Base-by-base conservation (phyloP, 2,797 vertebrate species). In the Bradypodion pumilum region DNA sequence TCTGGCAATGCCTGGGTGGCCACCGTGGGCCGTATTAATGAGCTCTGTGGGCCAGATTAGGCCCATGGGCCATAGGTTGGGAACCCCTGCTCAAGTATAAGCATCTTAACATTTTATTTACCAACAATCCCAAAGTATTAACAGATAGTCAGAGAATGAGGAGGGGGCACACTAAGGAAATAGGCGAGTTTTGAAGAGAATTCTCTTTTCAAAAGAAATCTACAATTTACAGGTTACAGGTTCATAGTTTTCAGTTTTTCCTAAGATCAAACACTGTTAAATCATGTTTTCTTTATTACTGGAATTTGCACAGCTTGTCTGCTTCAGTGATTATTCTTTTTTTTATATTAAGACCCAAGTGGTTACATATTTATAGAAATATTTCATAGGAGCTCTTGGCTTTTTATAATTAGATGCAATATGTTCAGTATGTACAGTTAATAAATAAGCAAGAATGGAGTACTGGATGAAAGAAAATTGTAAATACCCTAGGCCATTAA, bases 381-480 rank as follows among this genome's bases (percentile, higher is more conserved):
- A 81, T 52, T 89, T 88, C 89, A 76, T 77, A 76, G 80, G 83
- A 3, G 23, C 21, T 90, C 87, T 82, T 82, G 85, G 78, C 72
- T 89, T 85, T 80, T 86, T 87, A 73, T 81, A 94, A 91, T 92
- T 91, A 89, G 66, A 93, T 89, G 77, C 84, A 90, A 90, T 81
- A 65, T 23, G 15, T 76, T 91, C 80, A 85, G 52, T 70, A 85
- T 63, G 52, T 89, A 80, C 1, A 86, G 73, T 87, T 93, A 91
- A 94, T 92, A 94, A 91, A 89, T 84, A 84, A 76, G 70, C 9
- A 44, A 78, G 81, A 75, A 77, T 42, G 86, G 81, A 82, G 79
- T 83, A 88, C 2, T 37, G 86, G 92, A 89, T 80, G 81, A 93
- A 91, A 89, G 62, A 91, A 82, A 92, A 93, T 69, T 88, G 62